phyloP scores from a whole-genome alignment of 2,888 invertebrate species.

The Pocota personata region DNA sequence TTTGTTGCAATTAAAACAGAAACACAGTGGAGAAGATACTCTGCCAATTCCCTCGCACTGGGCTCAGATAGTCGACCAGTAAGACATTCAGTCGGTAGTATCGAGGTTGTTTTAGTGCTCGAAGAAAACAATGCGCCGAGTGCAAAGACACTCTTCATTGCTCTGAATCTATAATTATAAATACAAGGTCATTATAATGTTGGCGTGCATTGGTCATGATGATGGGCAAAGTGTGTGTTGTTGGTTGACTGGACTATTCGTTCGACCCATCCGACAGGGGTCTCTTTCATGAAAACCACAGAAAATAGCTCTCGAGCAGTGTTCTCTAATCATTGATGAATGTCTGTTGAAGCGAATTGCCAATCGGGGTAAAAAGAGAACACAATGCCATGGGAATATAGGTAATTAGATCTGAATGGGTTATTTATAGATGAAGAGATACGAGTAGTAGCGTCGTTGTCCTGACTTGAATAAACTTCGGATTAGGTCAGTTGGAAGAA shows the following conservation, averaged over 20 bases:
- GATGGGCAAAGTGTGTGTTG: slow-evolving; percentile 22
- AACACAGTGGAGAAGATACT: slow-evolving; percentile 18
- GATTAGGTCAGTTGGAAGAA: too few species aligned
- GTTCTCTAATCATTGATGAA: slow-evolving; percentile 47
- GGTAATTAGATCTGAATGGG: slow-evolving; percentile 55
- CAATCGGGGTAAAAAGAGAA: slow-evolving; percentile 4
- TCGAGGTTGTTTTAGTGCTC: neutral
- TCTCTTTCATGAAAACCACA: neutral
- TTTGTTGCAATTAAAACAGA: slow-evolving; percentile 40
- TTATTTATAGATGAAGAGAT: slow-evolving; percentile 18
- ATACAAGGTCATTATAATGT: slow-evolving; percentile 68
- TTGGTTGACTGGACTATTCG: slow-evolving; percentile 8
- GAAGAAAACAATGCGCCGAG: slow-evolving; percentile 40
- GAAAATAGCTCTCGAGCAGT: slow-evolving; percentile 18
- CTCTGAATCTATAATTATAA: slow-evolving; percentile 72
- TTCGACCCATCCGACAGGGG: neutral
- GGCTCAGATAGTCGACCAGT: neutral
- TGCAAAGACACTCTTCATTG: slow-evolving; percentile 73
- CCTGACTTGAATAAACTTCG: too few species aligned
- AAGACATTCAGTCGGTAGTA: neutral
- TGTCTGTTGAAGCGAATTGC: slow-evolving; percentile 21
- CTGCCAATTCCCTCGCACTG: neutral
- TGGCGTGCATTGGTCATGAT: slow-evolving; percentile 67
- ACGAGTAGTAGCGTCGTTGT: neutral
- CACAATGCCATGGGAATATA: slow-evolving; percentile 48